Base-by-base conservation (phyloP, 2,888 invertebrate species). In the Resseliella maxima region DNA sequence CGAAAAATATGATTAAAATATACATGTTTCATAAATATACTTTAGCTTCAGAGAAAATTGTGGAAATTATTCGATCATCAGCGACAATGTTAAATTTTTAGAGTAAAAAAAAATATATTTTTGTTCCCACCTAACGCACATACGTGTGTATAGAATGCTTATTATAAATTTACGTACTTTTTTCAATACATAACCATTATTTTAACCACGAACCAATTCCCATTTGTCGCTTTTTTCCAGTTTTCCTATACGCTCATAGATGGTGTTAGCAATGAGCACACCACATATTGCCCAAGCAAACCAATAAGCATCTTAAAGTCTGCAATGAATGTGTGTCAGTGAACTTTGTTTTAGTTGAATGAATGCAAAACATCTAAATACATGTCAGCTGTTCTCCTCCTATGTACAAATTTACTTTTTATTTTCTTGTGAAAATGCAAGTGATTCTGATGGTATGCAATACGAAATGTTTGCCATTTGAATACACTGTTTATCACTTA, bases 261-360 rank as follows among this genome's bases (percentile, higher is more conserved):
- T 72, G 72, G 31, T 31, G 72, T 72, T 72, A 27, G 72, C 31
- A 35, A 12, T 2, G 31, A 6, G 5, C 24, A 59, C 6, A 2
- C 1, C 18, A 15, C 72, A 31, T 72, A 72, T 12, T 72, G 72
- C 31, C 18, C 72, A 10, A 2, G 31, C 2, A 72, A 50, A 21
- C 27, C 27, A 24, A 3, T 41, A 8, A 41, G 6, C 41, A 41
- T 41, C 41, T 41, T 41, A 12, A 8, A 41, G 12, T 41, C 41
- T 41, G 41, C 12, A 35, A 72, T 72, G 83, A 38, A 83, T 83
- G 83, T 83, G 83, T 83, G 83, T 83, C 83, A 83, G 6, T 83
- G 83, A 83, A 83, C 83, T 83, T 83, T 83, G 38, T 83, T 36
- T 38, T 83, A 10, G 38, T 24, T 83, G 38, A 38, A n/a, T 83